Percentiles rank a stretch among this genome's conserved stretches.
Conservation (phyloP, 2,888 invertebrate species). For the Cephus runcator region DNA sequence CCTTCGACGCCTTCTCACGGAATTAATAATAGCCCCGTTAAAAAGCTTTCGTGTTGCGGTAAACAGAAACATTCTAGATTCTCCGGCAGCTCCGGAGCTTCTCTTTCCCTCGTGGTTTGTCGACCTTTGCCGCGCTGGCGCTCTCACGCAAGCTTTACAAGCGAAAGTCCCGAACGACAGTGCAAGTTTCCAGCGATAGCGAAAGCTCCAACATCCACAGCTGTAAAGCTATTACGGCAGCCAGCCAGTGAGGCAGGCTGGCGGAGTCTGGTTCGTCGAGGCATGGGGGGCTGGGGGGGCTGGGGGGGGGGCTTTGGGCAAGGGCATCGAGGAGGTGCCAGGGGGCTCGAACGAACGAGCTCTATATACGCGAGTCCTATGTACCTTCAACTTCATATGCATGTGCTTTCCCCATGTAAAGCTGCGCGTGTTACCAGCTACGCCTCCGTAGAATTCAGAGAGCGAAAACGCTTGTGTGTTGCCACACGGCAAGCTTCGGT, state of each 20-base stretch:
- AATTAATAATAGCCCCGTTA: neutral
- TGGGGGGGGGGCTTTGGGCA: conserved; percentile 40
- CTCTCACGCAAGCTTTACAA: conserved; percentile 25
- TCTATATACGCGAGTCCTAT: conserved; percentile 22
- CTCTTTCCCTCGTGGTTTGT: neutral
- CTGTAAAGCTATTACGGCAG: conserved; percentile 55
- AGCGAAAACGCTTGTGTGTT: conserved; percentile 1
- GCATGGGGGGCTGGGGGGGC: conserved; percentile 30
- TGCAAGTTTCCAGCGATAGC: conserved; percentile 61
- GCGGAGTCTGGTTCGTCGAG: conserved; percentile 18
- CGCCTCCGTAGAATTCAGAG: neutral
- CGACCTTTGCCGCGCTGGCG: conserved; percentile 22
- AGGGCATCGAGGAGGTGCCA: conserved; percentile 47
- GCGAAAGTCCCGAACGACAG: conserved; percentile 58
- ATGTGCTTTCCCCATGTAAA: conserved; percentile 24
- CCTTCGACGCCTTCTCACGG: neutral
- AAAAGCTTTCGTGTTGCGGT: conserved; percentile 2
- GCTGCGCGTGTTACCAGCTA: conserved; percentile 2
- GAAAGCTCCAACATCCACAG: conserved; percentile 57
- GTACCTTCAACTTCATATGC: conserved; percentile 2
- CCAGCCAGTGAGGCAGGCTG: conserved; percentile 19
- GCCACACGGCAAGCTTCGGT: conserved; percentile 6
- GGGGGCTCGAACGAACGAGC: conserved; percentile 29
- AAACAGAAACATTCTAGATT: neutral
- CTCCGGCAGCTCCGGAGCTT: neutral